Evolutionary conservation across 2,888 invertebrate genomes (phyloP).

Genomic region (Blastobasis adustella): DNA sequence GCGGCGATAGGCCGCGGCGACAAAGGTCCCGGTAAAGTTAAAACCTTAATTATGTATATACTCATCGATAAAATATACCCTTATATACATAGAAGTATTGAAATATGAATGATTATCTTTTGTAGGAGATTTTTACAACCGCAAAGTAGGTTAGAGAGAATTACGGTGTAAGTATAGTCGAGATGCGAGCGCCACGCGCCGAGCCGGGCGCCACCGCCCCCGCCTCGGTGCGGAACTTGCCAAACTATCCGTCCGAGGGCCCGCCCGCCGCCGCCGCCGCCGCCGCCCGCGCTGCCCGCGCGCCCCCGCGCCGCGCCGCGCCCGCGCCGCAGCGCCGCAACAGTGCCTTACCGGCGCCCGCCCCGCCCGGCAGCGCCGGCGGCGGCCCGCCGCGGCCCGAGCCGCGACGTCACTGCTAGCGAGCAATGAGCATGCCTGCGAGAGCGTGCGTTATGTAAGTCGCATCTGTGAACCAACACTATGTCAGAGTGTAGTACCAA

Average conservation of each 20-base stretch:
- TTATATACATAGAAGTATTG: constrained; percentile 70
- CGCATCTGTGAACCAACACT: no score
- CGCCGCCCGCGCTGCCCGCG: constrained; percentile 5
- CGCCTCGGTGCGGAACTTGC: constrained; percentile 63
- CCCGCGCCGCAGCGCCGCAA: constrained; percentile 32
- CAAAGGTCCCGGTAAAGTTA: constrained; percentile 61
- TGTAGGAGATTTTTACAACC: constrained; percentile 76
- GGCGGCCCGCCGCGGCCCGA: neutral
- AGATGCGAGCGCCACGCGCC: constrained; percentile 60
- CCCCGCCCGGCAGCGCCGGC: constrained; percentile 1
- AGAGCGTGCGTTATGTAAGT: no score
- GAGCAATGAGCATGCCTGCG: no score
- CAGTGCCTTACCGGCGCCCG: constrained; percentile 50
- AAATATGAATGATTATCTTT: constrained; percentile 73
- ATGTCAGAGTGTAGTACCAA: no score
- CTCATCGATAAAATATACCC: constrained; percentile 69
- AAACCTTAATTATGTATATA: constrained; percentile 59
- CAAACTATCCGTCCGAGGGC: constrained; percentile 71
- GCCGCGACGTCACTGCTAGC: neutral
- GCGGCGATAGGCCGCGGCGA: constrained; percentile 56
- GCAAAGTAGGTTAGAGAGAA: constrained; percentile 70
- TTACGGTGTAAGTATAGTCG: constrained; percentile 62
- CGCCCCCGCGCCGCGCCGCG: constrained; percentile 29
- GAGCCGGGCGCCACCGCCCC: constrained; percentile 44
- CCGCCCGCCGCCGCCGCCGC: constrained; percentile 32